Conservation (phyloP, 2,113 vertebrate genomes). For the Tringa solitaria region DNA sequence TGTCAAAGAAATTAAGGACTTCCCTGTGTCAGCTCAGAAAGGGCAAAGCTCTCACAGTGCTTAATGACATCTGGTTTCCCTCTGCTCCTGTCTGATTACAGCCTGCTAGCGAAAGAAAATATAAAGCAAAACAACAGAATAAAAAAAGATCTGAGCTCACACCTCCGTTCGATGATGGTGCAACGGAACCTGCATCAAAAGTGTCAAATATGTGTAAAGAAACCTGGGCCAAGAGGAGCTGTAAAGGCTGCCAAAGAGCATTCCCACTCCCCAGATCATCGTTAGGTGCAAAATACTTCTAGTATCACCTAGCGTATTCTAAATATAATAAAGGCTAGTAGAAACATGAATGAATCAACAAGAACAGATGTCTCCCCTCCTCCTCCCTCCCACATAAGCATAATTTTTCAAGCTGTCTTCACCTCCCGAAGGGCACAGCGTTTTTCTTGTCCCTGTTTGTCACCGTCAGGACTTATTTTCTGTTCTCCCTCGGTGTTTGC, state of each 20-base stretch:
- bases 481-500: background rate
- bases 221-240: background rate
- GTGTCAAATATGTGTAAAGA: background rate
- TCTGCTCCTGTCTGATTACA: background rate
- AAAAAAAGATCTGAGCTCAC: background rate
- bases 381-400: background rate
- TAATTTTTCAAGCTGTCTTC: constrained; percentile 24
- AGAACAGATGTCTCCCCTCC: background rate
- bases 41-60: background rate
- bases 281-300: background rate
- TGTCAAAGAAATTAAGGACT: background rate
- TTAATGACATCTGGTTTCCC: background rate
- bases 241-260: background rate
- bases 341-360: constrained; percentile 27
- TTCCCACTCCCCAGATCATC: background rate
- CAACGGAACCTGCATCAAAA: background rate
- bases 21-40: background rate
- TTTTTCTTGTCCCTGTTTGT: background rate
- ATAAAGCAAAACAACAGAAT: background rate
- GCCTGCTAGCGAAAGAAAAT: background rate
- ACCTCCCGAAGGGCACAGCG: background rate
- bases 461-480: background rate
- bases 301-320: background rate
- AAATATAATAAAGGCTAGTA: background rate
- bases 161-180: background rate